Evolutionary conservation across 2,888 invertebrate species (phyloP), one percentile per base, ranked within the genome.

Genomic region (Cantharis lateralis): DNA sequence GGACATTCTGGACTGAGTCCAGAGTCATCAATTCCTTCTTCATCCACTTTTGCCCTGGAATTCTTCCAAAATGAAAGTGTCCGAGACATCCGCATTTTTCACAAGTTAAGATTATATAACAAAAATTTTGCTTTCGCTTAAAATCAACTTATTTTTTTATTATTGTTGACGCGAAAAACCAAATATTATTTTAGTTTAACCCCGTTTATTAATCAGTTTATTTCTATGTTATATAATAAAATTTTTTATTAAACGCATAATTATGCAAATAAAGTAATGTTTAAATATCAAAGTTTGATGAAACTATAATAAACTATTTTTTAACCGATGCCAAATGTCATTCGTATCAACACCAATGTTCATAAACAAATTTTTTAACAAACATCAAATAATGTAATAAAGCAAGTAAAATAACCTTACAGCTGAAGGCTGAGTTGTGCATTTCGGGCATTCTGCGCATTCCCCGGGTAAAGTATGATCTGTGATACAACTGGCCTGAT

Each of bases 221-320:
- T 70, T 66, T 72, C 69, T 61, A 73, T n/a, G 64, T 76, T 72
- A 72, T 72, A 77, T 77, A 74, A 77, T 74, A 70, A 72, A 73
- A 32, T 73, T 68, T 18, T 48, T n/a, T 48, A 48, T 48, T n/a
- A 48, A 48, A 20, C 15, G 11, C 64, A 66, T 66, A 48, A 66
- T 75, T 76, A 72, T 72, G 76, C 18, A 70, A 72, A 72, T 76
- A 10, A 72, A 69, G 68, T 68, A 48, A 48, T 69, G 16, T 16
- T 70, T 18, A 63, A 76, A 76, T 72, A 76, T 62, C 64, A 20
- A 66, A 70, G 48, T 18, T 70, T 70, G 32, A 70, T 70, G 70
- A 48, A 18, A 28, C 48, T 15, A 66, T 64, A 66, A 66, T 28
- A 66, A 24, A 9, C 24, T 5, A 9, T 20, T 66, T 18, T 66